Percentiles rank a stretch among this genome's conserved stretches.
Conservation (phyloP, 2,113 vertebrate species). For the Pandion haliaetus region DNA sequence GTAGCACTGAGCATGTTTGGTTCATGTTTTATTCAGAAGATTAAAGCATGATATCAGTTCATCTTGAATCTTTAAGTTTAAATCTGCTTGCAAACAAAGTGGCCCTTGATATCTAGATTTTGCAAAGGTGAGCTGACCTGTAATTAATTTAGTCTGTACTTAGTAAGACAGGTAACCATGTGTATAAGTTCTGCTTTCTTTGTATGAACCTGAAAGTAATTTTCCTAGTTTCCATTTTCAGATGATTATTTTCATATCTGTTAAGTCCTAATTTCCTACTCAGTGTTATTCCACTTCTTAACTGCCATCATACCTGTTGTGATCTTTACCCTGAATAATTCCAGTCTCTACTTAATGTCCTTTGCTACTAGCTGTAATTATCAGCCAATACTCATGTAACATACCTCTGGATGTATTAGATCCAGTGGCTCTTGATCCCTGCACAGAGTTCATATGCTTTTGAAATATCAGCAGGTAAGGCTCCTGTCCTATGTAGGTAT, state of each 20-base stretch:
- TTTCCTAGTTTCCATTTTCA: not conserved
- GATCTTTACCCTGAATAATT: not conserved
- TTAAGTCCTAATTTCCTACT: not conserved
- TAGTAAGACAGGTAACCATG: not conserved
- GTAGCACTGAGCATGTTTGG: not conserved
- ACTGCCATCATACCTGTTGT: not conserved
- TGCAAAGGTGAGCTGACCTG: not conserved
- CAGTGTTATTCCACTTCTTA: not conserved
- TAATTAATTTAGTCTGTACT: not conserved
- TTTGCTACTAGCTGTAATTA: not conserved
- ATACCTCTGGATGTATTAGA: not conserved
- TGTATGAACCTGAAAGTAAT: not conserved
- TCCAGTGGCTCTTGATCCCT: not conserved
- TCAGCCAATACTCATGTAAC: not conserved
- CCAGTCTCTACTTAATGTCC: not conserved
- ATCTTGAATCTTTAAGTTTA: not conserved
- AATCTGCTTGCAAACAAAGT: not conserved
- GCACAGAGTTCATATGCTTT: not conserved
- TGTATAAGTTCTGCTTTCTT: not conserved
- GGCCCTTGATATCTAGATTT: not conserved
- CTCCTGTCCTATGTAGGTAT: not conserved
- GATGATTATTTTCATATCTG: not conserved
- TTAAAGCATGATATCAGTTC: not conserved
- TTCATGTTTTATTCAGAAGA: not conserved
- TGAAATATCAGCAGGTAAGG: not conserved